Evolutionary conservation across 2,888 invertebrate genomes (phyloP), one percentile per base, ranked within the genome.

Genomic region (Pristionchus mayeri): DNA sequence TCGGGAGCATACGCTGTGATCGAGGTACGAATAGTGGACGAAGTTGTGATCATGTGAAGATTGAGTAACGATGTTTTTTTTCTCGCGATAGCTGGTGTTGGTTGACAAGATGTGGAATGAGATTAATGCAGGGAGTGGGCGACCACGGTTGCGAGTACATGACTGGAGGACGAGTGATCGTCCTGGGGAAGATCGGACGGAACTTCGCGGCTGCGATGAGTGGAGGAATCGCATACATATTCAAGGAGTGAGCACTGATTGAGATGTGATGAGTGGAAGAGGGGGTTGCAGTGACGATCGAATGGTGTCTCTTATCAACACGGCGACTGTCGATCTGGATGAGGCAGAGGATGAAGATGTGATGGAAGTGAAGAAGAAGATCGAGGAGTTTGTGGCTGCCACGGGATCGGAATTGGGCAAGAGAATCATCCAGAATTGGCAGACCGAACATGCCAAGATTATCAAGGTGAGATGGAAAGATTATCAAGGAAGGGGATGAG

Each of bases 191-290:
- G 86, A 98, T 98, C 11, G 99, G 99, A 0, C 94, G 98, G 87
- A 99, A 99, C 94, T 99, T 99, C 94, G 98, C 98, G 13, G 99
- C 99, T 76, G 99, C 98, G 90, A 99, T 99, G 98, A 98, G 98
- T 85, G 97, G 97, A 75, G 97, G 97, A 86, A 96, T 98, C 89
- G 98, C 98, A 0, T 99, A 96, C 93, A 96, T 98, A 21, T 96
- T 96, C 93, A 98, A 98, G 93, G 95, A 96, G 83, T 92, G 63
- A 44, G 54, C 4, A 21, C 13, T 3, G 54, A n/a, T 16, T n/a
- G 11, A 54, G 54, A 44, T 44, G 44, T 6, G 21, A 18, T 6
- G 57, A 57, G 57, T 6, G 57, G 27, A 57, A 57, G 4, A 6
- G 4, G 57, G 57, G 27, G 9, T 78, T 92, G 52, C 89, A 95